phyloP scores from a whole-genome alignment of 2,113 vertebrate genomes.

The Melanostigma gelatinosum region DNA sequence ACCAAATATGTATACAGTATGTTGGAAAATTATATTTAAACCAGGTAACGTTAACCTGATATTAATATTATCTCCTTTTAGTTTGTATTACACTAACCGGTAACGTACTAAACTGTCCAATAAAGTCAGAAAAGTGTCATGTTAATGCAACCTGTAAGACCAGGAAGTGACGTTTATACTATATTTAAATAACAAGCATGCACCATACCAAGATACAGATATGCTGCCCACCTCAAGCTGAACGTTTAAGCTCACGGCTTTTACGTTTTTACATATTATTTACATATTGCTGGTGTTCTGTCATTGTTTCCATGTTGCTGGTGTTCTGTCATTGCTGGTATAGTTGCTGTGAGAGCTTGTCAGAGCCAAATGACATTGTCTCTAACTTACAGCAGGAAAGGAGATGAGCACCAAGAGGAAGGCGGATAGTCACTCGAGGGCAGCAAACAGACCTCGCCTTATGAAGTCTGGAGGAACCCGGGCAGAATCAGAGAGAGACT shows the following conservation, averaged over 20 bases:
- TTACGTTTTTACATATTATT: background rate
- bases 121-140: background rate
- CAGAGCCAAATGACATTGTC: slow-evolving; percentile 2
- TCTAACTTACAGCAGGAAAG: slow-evolving; percentile 14
- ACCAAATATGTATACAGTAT: too few species aligned
- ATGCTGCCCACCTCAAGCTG: background rate
- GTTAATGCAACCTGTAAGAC: background rate
- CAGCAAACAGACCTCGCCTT: slow-evolving; percentile 47
- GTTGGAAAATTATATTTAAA: background rate
- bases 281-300: too few species aligned
- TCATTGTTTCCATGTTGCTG: background rate
- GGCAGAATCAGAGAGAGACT: slow-evolving; percentile 90
- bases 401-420: slow-evolving; percentile 77
- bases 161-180: background rate
- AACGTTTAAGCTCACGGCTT: too few species aligned
- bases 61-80: background rate
- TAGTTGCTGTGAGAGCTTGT: slow-evolving; percentile 23
- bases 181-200: background rate
- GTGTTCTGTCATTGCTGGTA: background rate
- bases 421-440: slow-evolving; percentile 59
- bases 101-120: background rate
- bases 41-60: background rate
- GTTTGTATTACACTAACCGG: background rate
- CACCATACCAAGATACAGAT: background rate
- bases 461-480: slow-evolving; percentile 62